phyloP scores from a whole-genome alignment of 1,140 invertebrate species.

The Drosophila hydei region DNA sequence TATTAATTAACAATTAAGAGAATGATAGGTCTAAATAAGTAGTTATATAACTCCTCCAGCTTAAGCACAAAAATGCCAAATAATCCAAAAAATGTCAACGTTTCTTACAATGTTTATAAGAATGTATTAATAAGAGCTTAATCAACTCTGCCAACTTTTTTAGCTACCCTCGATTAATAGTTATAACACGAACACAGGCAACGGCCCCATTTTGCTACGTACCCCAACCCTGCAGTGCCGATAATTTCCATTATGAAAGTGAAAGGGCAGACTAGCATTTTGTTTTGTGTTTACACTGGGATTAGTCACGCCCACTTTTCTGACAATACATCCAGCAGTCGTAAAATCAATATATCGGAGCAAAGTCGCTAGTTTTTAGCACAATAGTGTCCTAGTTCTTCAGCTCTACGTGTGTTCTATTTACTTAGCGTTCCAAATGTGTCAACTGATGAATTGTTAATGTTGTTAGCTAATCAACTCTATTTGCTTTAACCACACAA shows the following conservation, averaged over 20 bases:
- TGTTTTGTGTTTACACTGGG: neutral
- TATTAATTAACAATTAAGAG: too few relatives aligned
- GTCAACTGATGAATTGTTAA: constrained; percentile 2
- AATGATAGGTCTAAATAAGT: too few relatives aligned
- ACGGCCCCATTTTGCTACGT: constrained; percentile 1
- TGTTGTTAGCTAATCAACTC: constrained; percentile 1
- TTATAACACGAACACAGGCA: neutral
- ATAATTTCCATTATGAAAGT: constrained; percentile 28
- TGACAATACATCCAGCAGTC: neutral
- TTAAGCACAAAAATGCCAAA: too few relatives aligned
- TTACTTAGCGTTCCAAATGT: constrained; percentile 5
- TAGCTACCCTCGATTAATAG: constrained; percentile 13
- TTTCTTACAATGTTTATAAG: too few relatives aligned
- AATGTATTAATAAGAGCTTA: too few relatives aligned
- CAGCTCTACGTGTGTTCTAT: neutral
- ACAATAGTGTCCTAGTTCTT: constrained; percentile 1
- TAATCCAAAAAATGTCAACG: too few relatives aligned
- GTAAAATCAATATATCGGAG: constrained; percentile 41
- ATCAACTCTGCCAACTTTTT: neutral
- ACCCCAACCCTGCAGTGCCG: neutral
- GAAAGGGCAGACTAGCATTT: neutral
- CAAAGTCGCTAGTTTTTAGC: constrained; percentile 21
- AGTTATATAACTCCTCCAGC: too few relatives aligned
- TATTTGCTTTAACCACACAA: constrained; percentile 7
- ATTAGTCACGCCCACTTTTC: neutral